These are phyloP conservation scores for Amphiprion clarkii DNA, from an alignment of 2,797 vertebrate genomes.

Conservation along the genomic window DNA sequence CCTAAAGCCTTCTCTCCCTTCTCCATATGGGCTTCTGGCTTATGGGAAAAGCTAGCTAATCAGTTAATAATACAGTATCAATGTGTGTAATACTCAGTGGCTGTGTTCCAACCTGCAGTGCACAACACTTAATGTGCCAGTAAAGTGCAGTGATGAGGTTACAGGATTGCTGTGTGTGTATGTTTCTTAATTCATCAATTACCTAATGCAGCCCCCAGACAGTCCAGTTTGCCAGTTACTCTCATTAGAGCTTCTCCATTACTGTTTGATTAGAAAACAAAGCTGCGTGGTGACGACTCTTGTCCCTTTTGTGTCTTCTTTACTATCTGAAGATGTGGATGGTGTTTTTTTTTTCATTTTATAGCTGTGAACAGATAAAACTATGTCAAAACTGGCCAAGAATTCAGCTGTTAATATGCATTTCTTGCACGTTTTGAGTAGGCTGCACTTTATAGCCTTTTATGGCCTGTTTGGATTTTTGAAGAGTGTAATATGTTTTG, in stretches of 20 bases:
- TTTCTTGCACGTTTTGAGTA: conserved; percentile 11
- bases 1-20: conserved; percentile 30
- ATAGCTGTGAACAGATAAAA: conserved; percentile 17
- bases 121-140: conserved; percentile 43
- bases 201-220: conserved; percentile 31
- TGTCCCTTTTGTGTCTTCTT: background rate
- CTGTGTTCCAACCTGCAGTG: conserved; percentile 49
- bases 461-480: background rate
- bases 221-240: conserved; percentile 45
- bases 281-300: conserved; percentile 4
- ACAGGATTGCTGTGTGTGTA: conserved; percentile 37
- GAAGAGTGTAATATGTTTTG: conserved; percentile 1
- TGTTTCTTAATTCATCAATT: conserved; percentile 58
- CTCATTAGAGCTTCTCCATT: conserved; percentile 51
- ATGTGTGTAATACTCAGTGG: conserved; percentile 53
- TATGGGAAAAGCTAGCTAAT: conserved; percentile 57
- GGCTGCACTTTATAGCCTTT: background rate
- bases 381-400: background rate
- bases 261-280: conserved; percentile 39
- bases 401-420: conserved; percentile 15
- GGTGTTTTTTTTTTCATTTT: conserved; percentile 14
- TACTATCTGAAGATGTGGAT: background rate
- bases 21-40: conserved; percentile 29
- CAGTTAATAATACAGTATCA: conserved; percentile 59
- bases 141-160: conserved; percentile 49